Evolutionary conservation across 1,140 invertebrate species (phyloP), one percentile per base, ranked within the genome.

Genomic region (Drosophila burlai): DNA sequence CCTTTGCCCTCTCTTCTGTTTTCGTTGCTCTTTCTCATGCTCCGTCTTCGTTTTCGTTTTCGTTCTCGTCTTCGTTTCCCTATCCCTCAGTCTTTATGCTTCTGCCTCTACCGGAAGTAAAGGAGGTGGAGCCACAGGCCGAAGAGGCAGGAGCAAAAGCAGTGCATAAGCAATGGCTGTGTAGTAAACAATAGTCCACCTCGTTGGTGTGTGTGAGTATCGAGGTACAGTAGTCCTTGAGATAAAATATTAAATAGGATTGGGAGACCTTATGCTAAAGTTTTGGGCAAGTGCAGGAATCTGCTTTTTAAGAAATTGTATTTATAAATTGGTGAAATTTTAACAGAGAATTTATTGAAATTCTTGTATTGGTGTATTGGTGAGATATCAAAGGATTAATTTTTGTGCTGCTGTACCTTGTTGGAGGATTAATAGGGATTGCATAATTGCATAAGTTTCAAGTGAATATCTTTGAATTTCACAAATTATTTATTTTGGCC

Each of bases 121-220:
- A 10, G 21, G 52, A 36, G 38, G 43, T 47, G 55, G 52, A 49
- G 43, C 26, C 8, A 13, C 21, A 31, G 40, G 26, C 36, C 46
- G 43, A 16, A 43, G 31, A 18, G 47, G 42, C 29, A 58, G 65
- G 40, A 38, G 46, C 36, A 45, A 61, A 40, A 69, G 36, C 38
- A 66, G 31, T 24, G 45, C 54, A 52, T 31, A 46, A 66, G 73
- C 63, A 76, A 79, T 54, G 50, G 67, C 66, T 83, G 81, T 89
- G 81, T 73, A 84, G 77, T 83, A 60, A 81, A 89, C 83, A 83
- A 87, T 83, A 60, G 54, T 52, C 34, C 31, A 9, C 15, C 9
- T 49, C 34, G 36, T 54, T 9, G 21, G 16, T 54, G 61, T 66
- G 24, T 59, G 31, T 40, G 10, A 21, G 40, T 36, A 24, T 9